Conservation (phyloP, 2,113 vertebrate genomes). For the Cinclus cinclus region DNA sequence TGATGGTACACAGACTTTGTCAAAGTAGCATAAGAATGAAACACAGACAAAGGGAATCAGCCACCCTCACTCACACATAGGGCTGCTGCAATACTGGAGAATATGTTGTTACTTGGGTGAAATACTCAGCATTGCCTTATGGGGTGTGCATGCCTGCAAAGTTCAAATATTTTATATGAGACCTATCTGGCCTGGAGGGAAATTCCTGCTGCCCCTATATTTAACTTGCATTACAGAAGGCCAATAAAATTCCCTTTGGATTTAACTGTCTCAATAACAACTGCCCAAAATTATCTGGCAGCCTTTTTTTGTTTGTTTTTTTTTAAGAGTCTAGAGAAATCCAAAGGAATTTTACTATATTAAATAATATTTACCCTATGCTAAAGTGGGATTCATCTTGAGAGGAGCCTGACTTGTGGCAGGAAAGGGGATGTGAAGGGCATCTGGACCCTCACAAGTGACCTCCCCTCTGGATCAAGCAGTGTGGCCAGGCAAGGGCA, state of each 20-base stretch:
- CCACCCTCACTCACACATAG: neutral
- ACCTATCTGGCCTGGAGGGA: conserved; percentile 43
- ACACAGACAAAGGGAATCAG: neutral
- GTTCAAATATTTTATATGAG: conserved; percentile 55
- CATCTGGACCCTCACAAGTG: neutral
- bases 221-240: conserved; percentile 48
- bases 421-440: neutral
- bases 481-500: neutral
- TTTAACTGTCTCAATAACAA: conserved; percentile 42
- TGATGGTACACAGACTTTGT: neutral
- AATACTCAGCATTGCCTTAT: neutral
- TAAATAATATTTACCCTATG: neutral
- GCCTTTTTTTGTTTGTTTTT: neutral
- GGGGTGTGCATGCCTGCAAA: conserved; percentile 39
- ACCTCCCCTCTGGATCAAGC: neutral
- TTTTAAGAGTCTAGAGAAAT: neutral
- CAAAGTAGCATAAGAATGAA: neutral
- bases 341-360: neutral
- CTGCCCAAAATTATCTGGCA: neutral
- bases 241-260: conserved; percentile 16
- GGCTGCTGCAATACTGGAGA: neutral
- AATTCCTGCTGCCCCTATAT: conserved; percentile 65
- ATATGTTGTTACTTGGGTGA: neutral
- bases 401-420: neutral
- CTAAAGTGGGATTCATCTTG: neutral